These are phyloP conservation scores for Nephrotoma appendiculata DNA, from an alignment of 2,888 invertebrate species.

Conservation along the genomic window DNA sequence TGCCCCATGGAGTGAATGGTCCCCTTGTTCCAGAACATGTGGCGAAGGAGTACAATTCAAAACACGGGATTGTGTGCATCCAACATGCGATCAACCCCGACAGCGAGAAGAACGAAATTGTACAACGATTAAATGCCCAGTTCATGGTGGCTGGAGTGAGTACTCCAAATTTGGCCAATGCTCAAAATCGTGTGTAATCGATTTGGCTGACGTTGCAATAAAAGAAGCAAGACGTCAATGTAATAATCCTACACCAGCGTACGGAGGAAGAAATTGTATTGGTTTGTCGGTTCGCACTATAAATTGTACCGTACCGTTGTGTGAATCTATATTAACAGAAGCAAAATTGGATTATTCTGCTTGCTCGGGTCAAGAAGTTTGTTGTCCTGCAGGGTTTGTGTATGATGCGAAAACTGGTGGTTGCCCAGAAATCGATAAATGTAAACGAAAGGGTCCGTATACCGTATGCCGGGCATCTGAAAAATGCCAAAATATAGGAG, in stretches of 20 bases:
- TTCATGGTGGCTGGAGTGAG: background rate
- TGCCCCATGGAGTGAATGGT: background rate
- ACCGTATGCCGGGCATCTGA: background rate
- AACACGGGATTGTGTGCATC: background rate
- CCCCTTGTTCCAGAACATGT: background rate
- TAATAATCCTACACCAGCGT: background rate
- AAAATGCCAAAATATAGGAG: background rate
- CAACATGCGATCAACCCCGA: background rate
- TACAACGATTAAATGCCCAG: background rate
- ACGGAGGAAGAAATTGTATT: background rate
- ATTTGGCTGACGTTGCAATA: background rate
- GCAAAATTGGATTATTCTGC: background rate
- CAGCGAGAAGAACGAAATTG: background rate
- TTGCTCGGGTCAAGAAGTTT: background rate
- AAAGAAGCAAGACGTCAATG: background rate
- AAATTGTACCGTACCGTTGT: background rate
- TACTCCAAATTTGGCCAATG: background rate
- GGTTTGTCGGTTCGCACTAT: background rate
- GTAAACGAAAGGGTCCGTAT: background rate
- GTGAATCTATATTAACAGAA: background rate
- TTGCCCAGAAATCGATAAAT: background rate
- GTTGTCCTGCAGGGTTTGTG: background rate
- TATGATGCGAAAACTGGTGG: background rate
- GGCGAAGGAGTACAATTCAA: background rate
- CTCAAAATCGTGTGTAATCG: background rate